Evolutionary conservation across 2,797 vertebrate species (phyloP).

Genomic region (Hozukius guyotensis): DNA sequence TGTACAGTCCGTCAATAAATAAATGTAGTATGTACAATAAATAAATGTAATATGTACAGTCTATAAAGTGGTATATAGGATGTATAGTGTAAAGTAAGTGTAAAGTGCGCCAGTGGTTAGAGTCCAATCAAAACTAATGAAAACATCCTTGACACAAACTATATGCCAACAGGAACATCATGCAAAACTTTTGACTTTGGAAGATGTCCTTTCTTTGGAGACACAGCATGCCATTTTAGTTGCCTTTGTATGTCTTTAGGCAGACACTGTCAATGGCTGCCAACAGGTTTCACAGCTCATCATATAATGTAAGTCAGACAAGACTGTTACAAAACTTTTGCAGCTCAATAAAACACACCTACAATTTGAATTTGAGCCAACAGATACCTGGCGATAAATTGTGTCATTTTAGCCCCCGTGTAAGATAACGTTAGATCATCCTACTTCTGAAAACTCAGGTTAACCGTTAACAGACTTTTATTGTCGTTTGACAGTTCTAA

Average conservation of each 20-base stretch:
- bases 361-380: neutral
- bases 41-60: no score
- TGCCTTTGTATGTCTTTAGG: neutral
- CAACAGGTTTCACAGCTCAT: neutral
- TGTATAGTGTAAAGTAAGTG: no score
- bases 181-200: neutral
- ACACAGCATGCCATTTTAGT: neutral
- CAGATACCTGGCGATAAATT: neutral
- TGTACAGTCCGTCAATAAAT: no score
- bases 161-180: neutral
- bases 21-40: no score
- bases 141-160: neutral
- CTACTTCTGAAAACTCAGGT: neutral
- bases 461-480: neutral
- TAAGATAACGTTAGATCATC: neutral
- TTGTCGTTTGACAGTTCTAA: neutral
- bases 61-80: no score
- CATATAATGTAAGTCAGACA: neutral
- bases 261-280: neutral
- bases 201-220: neutral
- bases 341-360: neutral
- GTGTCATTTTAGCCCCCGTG: fast-evolving
- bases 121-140: neutral
- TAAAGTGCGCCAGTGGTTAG: no score
- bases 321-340: neutral